Percentiles rank a stretch among this genome's conserved stretches.
phyloP scores from a whole-genome alignment of 2,113 vertebrate species.

The Lamprotornis superbus region DNA sequence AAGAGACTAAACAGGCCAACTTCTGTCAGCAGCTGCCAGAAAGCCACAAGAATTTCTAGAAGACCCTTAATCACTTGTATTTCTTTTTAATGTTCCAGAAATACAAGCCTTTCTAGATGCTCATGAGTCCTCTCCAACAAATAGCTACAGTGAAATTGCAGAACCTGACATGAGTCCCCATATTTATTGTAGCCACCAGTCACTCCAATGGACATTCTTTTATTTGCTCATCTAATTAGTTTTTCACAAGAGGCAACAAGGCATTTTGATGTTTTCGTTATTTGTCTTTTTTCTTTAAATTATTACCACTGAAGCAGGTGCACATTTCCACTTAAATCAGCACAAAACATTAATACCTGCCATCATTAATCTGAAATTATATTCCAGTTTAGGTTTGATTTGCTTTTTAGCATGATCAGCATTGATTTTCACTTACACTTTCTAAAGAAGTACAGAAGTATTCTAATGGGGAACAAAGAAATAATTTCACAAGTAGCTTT shows the following conservation, averaged over 20 bases:
- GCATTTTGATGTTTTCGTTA: neutral
- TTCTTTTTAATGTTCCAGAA: neutral
- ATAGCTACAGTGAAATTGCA: neutral
- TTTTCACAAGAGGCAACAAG: neutral
- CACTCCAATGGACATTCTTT: neutral
- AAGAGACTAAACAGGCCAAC: neutral
- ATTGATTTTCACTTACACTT: neutral
- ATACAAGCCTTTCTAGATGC: neutral
- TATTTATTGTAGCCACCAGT: neutral
- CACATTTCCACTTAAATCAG: neutral
- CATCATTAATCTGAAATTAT: neutral
- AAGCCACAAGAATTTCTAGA: neutral
- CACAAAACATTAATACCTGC: neutral
- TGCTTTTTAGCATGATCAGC: neutral
- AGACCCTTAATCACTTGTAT: neutral
- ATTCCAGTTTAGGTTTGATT: neutral
- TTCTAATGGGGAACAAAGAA: neutral
- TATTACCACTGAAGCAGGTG: neutral
- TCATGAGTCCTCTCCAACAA: neutral
- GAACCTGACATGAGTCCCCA: neutral
- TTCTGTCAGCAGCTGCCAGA: neutral
- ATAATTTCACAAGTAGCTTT: neutral
- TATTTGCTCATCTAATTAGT: conserved; percentile 14
- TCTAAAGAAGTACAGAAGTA: neutral
- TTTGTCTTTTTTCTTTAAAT: neutral